These are phyloP conservation scores for Pterocles burchelli DNA, from an alignment of 2,113 vertebrate species.

Conservation along the genomic window DNA sequence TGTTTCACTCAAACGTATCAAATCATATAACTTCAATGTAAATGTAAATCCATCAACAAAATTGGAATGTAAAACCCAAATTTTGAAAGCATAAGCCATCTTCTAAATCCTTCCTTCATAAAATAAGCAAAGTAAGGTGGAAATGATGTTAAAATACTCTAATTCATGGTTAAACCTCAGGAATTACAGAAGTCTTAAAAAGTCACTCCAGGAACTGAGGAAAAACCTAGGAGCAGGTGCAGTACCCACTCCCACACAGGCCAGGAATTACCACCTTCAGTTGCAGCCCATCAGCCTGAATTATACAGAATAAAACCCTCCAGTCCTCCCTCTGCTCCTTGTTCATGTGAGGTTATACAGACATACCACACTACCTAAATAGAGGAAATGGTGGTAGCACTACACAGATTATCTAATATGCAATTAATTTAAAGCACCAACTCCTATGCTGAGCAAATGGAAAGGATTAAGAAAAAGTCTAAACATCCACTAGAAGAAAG, in stretches of 20 bases:
- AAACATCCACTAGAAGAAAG: neutral
- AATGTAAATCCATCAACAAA: neutral
- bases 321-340: neutral
- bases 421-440: neutral
- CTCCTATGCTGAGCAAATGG: neutral
- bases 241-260: neutral
- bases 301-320: neutral
- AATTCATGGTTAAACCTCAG: neutral
- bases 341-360: neutral
- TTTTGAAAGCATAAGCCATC: neutral
- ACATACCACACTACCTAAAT: neutral
- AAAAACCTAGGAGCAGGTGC: neutral
- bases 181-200: neutral
- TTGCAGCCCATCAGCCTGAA: neutral
- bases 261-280: neutral
- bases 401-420: neutral
- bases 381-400: neutral
- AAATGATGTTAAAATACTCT: neutral
- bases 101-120: neutral
- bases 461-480: neutral
- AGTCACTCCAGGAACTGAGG: neutral
- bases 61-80: neutral
- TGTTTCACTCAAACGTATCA: neutral
- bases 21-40: neutral
- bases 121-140: neutral